phyloP scores from a whole-genome alignment of 2,113 vertebrate genomes.

The Dipodomys merriami region DNA sequence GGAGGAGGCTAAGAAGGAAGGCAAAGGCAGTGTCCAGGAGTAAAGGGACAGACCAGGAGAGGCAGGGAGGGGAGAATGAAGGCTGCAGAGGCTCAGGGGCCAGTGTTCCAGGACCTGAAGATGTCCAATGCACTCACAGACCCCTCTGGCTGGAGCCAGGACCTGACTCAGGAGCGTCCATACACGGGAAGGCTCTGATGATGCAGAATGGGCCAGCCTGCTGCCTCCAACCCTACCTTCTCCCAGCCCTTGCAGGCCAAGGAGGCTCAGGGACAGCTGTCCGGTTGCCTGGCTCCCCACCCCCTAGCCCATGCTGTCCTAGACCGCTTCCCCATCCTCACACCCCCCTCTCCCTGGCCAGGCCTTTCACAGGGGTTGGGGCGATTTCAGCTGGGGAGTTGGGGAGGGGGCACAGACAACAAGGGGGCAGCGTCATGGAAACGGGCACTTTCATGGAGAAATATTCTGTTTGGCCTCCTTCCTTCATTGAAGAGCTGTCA shows the following conservation, averaged over 20 bases:
- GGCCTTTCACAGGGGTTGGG: slow-evolving; percentile 88
- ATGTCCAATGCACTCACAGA: slow-evolving; percentile 62
- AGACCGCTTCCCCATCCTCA: slow-evolving; percentile 83
- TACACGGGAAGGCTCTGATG: slow-evolving; percentile 87
- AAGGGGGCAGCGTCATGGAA: slow-evolving; percentile 95
- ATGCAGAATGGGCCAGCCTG: slow-evolving; percentile 87
- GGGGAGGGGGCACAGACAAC: slow-evolving; percentile 91
- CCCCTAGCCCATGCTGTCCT: slow-evolving; percentile 78
- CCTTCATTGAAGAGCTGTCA: slow-evolving; percentile 98
- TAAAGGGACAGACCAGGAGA: neutral
- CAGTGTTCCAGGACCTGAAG: slow-evolving; percentile 66
- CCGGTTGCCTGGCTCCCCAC: slow-evolving; percentile 80
- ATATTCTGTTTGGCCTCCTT: slow-evolving; percentile 90
- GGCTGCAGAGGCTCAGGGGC: neutral
- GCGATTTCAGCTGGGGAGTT: slow-evolving; percentile 90
- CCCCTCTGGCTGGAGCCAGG: slow-evolving; percentile 54
- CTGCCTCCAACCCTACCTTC: slow-evolving; percentile 81
- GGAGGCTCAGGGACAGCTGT: slow-evolving; percentile 89
- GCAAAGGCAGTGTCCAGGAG: neutral
- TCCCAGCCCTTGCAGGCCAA: slow-evolving; percentile 84
- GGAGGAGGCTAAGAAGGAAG: neutral
- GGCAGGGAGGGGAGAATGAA: neutral
- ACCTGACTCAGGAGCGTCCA: slow-evolving; percentile 77
- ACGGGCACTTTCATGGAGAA: slow-evolving; percentile 93
- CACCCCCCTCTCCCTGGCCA: slow-evolving; percentile 59